Evolutionary conservation across 2,113 vertebrate species (phyloP).

Genomic region (Stigmatopora argus): DNA sequence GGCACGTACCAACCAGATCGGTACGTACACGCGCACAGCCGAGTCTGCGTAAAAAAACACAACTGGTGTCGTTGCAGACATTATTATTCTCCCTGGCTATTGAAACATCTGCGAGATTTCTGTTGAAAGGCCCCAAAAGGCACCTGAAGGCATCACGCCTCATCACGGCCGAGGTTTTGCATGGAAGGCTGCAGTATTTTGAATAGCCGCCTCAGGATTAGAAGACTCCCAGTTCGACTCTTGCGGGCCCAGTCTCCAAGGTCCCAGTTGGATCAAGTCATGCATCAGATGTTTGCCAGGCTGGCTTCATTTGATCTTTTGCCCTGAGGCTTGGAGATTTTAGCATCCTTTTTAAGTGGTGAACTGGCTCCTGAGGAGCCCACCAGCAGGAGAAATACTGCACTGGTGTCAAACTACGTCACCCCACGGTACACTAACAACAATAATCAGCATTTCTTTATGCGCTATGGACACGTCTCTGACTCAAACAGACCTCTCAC

Average conservation of each 20-base stretch:
- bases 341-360: conserved; percentile 18
- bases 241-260: conserved; percentile 16
- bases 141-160: conserved; percentile 14
- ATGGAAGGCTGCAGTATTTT: conserved; percentile 20
- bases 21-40: conserved; percentile 7
- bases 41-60: conserved; percentile 8
- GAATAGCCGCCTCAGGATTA: conserved; percentile 27
- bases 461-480: conserved; percentile 22
- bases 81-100: conserved; percentile 15
- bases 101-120: conserved; percentile 31
- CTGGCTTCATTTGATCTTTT: conserved; percentile 24
- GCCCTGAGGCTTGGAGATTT: conserved; percentile 1
- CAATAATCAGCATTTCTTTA: conserved; percentile 26
- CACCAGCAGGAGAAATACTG: conserved; percentile 19
- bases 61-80: conserved; percentile 5
- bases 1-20: conserved; percentile 13
- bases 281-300: conserved; percentile 39
- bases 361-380: conserved; percentile 23
- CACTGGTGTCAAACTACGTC: conserved; percentile 22
- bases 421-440: conserved; percentile 4
- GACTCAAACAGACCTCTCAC: not conserved
- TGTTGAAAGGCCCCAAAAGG: conserved; percentile 11
- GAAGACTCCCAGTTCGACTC: conserved; percentile 32
- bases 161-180: conserved; percentile 23
- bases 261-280: conserved; percentile 40